These are phyloP conservation scores for Pseudochromis fuscus DNA, from an alignment of 2,797 vertebrate genomes.

Conservation along the genomic window DNA sequence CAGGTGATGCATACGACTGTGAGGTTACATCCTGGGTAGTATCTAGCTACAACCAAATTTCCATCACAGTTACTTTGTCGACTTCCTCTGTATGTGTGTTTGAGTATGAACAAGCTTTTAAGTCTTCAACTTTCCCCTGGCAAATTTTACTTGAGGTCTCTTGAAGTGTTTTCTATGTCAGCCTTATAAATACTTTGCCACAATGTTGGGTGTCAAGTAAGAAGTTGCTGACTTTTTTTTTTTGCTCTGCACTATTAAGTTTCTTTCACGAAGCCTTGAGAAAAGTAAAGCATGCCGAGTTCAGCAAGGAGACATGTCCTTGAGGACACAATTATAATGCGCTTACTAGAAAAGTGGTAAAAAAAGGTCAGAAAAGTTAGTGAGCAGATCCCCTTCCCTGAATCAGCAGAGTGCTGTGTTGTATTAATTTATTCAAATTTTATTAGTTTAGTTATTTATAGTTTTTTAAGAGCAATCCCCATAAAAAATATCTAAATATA, in stretches of 20 bases:
- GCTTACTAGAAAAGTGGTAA: conserved; percentile 8
- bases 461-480: no score
- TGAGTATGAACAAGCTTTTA: neutral
- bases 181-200: conserved; percentile 54
- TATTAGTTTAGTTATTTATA: neutral
- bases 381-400: neutral
- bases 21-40: no score
- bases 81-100: neutral
- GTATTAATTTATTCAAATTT: neutral
- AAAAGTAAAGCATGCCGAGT: conserved; percentile 54
- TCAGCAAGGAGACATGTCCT: conserved; percentile 51
- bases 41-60: no score
- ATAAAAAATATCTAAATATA: neutral
- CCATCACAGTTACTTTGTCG: no score
- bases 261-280: conserved; percentile 48
- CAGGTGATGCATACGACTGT: neutral
- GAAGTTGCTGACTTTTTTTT: conserved; percentile 62
- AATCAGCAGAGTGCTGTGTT: neutral
- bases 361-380: conserved; percentile 10
- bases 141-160: conserved; percentile 48
- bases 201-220: conserved; percentile 39
- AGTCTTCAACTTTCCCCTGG: conserved; percentile 20
- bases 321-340: conserved; percentile 54
- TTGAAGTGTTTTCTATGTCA: conserved; percentile 66
- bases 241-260: conserved; percentile 56